phyloP scores from a whole-genome alignment of 2,113 vertebrate species.

The human region DNA sequence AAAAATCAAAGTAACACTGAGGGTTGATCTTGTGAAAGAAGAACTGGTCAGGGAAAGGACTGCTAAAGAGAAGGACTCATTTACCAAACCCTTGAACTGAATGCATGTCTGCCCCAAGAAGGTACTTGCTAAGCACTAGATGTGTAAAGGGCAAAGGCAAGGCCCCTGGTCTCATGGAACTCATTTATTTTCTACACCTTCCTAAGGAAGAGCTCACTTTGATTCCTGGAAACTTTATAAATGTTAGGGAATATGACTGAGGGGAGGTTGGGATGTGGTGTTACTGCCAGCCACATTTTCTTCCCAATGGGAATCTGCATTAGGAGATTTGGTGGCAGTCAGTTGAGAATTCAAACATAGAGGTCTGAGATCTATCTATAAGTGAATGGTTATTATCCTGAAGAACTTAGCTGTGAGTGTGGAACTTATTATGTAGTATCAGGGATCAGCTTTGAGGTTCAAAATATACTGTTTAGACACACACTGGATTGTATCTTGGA shows the following conservation, averaged over 20 bases:
- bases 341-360: neutral
- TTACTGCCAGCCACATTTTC: neutral
- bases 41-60: neutral
- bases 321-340: neutral
- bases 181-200: neutral
- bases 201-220: neutral
- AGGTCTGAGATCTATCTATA: neutral
- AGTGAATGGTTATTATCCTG: neutral
- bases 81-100: neutral
- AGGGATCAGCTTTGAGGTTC: neutral
- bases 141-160: neutral
- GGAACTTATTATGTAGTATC: neutral
- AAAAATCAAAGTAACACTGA: neutral
- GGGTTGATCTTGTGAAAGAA: neutral
- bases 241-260: neutral
- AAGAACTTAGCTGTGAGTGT: neutral
- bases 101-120: neutral
- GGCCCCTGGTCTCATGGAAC: neutral
- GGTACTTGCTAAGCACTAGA: neutral
- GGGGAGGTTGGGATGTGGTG: neutral
- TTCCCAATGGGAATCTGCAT: neutral
- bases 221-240: neutral
- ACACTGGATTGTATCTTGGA: constrained; percentile 36
- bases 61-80: neutral
- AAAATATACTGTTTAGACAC: constrained; percentile 10